Percentiles rank a stretch among this genome's conserved stretches.
Conservation (phyloP, 2,113 vertebrate genomes). For the Grammatotria lemairii region DNA sequence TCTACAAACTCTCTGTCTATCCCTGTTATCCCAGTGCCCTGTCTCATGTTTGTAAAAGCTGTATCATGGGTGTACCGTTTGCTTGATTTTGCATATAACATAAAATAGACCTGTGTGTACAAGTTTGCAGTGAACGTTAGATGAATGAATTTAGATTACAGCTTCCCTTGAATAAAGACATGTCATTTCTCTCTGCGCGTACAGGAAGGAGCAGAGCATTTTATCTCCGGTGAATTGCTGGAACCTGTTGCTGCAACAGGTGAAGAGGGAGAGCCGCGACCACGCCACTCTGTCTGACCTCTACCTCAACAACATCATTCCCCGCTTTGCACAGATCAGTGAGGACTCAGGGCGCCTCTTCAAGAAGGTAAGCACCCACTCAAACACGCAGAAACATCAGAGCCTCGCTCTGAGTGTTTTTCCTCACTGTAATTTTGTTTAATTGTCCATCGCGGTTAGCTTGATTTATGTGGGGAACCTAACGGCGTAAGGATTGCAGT, state of each 20-base stretch:
- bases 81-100: background rate
- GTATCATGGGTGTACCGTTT: background rate
- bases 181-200: background rate
- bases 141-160: background rate
- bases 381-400: background rate
- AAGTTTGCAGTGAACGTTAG: background rate
- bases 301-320: slow-evolving; percentile 99
- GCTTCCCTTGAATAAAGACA: background rate
- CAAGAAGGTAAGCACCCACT: slow-evolving; percentile 81
- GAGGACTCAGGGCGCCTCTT: slow-evolving; percentile 96
- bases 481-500: background rate
- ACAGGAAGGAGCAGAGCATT: slow-evolving; percentile 90
- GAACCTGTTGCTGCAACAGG: slow-evolving; percentile 94
- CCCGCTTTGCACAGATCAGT: slow-evolving; percentile 93
- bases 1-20: background rate
- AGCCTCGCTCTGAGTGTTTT: background rate
- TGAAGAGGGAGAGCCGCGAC: slow-evolving; percentile 95
- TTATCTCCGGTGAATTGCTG: slow-evolving; percentile 95
- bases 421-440: background rate
- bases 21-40: background rate
- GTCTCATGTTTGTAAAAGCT: slow-evolving; percentile 13
- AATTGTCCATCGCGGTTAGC: background rate
- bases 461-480: background rate
- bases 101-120: background rate
- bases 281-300: slow-evolving; percentile 96